Conservation (phyloP, 2,888 invertebrate species). For the Sylvicola cinctus region DNA sequence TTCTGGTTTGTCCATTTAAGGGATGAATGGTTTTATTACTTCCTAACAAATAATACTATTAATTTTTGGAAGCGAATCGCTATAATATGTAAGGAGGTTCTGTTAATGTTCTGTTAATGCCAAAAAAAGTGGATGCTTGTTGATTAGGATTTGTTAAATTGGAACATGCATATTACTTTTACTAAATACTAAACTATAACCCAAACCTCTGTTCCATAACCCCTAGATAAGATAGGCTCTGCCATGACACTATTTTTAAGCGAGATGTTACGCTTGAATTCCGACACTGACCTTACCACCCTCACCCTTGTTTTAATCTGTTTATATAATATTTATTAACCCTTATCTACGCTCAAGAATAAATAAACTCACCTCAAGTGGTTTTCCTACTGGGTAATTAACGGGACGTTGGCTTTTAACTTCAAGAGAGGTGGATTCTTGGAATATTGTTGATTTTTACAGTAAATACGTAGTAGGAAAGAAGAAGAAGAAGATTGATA, state of each 20-base stretch:
- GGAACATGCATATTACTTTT: no score
- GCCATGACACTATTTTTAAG: slow-evolving; percentile 1
- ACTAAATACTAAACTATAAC: no score
- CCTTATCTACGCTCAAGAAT: not conserved
- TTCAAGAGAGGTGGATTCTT: slow-evolving; percentile 1
- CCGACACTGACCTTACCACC: slow-evolving; percentile 21
- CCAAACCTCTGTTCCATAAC: slow-evolving; percentile 17
- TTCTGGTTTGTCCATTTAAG: no score
- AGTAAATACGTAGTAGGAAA: not conserved
- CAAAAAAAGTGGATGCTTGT: no score
- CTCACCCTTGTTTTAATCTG: slow-evolving; percentile 14
- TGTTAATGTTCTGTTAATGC: no score
- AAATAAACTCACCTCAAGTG: slow-evolving; percentile 45
- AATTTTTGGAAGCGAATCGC: no score
- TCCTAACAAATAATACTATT: no score
- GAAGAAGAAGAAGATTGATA: not conserved
- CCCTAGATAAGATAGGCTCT: slow-evolving; percentile 17
- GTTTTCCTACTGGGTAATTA: slow-evolving; percentile 60
- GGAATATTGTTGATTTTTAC: not conserved
- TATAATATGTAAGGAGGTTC: no score
- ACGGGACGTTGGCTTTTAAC: slow-evolving; percentile 14
- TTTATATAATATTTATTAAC: not conserved
- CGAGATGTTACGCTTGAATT: slow-evolving; percentile 12
- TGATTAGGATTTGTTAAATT: no score
- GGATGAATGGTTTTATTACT: no score